Evolutionary conservation across 2,113 vertebrate species (phyloP), one percentile per base, ranked within the genome.

Genomic region (Daubentonia madagascariensis): DNA sequence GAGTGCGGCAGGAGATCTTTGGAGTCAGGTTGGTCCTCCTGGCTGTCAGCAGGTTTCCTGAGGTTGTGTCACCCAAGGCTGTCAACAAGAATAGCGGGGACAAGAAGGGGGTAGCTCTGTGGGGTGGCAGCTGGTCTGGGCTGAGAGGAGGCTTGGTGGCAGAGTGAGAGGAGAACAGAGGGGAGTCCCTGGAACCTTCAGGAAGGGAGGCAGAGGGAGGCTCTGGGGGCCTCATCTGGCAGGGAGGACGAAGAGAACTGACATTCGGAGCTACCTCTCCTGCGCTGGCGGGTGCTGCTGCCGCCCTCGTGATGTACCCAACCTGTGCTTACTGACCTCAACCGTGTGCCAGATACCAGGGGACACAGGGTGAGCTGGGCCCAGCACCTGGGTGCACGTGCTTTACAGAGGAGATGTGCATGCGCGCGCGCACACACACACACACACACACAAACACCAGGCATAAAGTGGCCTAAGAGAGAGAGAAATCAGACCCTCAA

Each of bases 341-440:
- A 13, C 48, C 30, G 1, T 0, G 0, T 63, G 54, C 57, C 76
- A 73, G 45, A 68, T 3, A 2, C 40, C 30, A 12, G 14, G 0
- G 6, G 9, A 7, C 7, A 18, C 1, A 17, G n/a, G 7, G 10
- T 83, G 22, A 35, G 32, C 54, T 6, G 48, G 48, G 30, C 23
- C 20, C 0, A 25, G 75, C 52, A 50, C 11, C 40, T 73, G 65
- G 37, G 35, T 93, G 48, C 63, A 48, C 0, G 72, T 30, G 32
- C 32, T 18, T 28, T 54, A 30, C n/a, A 16, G 52, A 37, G 20
- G 70, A 57, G 50, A 23, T 17, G 2, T 11, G 2, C 22, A 8
- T 3, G 17, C 40, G 8, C 7, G 13, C 54, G 25, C n/a, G 6
- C 68, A 32, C 48, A 48, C 48, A 48, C 48, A 48, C 48, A 52